A percentile compares a stretch with the other conserved stretches of the same genome.
Evolutionary conservation across 1,140 invertebrate genomes (phyloP).

Genomic region (Cherax quadricarinatus): DNA sequence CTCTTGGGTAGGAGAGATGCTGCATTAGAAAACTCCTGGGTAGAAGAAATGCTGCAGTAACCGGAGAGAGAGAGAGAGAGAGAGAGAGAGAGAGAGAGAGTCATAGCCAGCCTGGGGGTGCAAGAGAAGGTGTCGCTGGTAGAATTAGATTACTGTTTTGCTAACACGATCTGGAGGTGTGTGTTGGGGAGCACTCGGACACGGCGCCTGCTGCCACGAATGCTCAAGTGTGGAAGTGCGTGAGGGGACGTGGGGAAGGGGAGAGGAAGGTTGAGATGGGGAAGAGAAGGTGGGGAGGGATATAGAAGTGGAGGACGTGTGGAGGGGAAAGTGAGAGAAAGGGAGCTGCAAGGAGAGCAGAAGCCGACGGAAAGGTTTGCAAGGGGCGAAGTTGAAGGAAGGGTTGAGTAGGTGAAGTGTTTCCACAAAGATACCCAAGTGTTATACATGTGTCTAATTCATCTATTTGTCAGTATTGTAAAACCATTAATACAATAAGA

Average conservation of each 20-base stretch:
- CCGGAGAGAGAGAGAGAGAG: no score
- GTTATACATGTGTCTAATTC: no score
- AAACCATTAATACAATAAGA: no score
- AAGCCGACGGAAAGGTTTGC: no score
- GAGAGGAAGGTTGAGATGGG: not conserved
- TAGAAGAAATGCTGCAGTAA: not conserved
- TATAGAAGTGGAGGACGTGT: not conserved
- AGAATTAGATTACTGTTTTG: constrained; percentile 14
- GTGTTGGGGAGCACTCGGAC: not conserved
- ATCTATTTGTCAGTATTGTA: no score
- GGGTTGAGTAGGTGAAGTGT: no score
- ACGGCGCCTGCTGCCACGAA: not conserved
- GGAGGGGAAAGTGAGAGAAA: not conserved
- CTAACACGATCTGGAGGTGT: constrained; percentile 13
- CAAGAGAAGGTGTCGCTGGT: not conserved
- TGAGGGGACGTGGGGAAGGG: not conserved
- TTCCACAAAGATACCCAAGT: no score
- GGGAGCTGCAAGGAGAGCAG: not conserved
- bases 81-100: no score
- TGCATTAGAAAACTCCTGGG: no score
- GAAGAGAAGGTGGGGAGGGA: not conserved
- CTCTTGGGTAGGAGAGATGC: no score
- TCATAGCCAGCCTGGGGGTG: no score
- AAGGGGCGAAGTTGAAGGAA: no score
- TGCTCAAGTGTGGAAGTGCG: not conserved